phyloP scores from a whole-genome alignment of 2,888 invertebrate genomes.

The Ptychoptera contaminata region DNA sequence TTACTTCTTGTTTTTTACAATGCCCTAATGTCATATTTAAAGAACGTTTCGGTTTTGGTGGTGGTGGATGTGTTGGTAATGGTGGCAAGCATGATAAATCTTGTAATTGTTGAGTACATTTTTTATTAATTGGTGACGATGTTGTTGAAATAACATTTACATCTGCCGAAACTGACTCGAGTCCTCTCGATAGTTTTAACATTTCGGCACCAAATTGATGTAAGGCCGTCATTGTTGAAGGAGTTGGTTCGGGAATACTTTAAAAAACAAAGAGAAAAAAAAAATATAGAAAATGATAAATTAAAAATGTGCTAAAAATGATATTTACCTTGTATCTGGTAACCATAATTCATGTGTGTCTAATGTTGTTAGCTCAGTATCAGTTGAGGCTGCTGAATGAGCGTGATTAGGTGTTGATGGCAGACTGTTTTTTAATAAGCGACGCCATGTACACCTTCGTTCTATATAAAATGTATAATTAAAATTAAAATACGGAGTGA shows the following conservation, averaged over 20 bases:
- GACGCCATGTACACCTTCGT: slow-evolving; percentile 63
- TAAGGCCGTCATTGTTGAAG: slow-evolving; percentile 69
- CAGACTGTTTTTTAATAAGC: slow-evolving; percentile 40
- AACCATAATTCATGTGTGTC: slow-evolving; percentile 76
- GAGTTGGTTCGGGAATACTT: slow-evolving; percentile 52
- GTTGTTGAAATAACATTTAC: neutral
- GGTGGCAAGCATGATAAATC: slow-evolving; percentile 10
- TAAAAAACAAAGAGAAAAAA: slow-evolving; percentile 10
- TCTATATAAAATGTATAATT: slow-evolving; percentile 30
- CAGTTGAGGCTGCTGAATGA: slow-evolving; percentile 60
- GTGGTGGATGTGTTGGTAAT: slow-evolving; percentile 16
- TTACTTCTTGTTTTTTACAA: too few species aligned
- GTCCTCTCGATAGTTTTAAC: slow-evolving; percentile 64
- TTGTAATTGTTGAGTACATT: neutral
- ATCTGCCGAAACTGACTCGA: slow-evolving; percentile 45
- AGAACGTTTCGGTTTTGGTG: slow-evolving; percentile 14
- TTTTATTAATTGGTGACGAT: neutral
- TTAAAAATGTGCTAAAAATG: neutral
- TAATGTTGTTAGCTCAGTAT: slow-evolving; percentile 68
- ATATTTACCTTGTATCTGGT: slow-evolving; percentile 41
- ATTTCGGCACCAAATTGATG: slow-evolving; percentile 78
- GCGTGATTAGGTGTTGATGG: slow-evolving; percentile 45
- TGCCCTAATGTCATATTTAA: too few species aligned
- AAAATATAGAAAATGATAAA: neutral
- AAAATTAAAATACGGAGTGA: neutral